Conservation (phyloP, 35 echinoderm and acorn worm genomes). For the Diadema setosum region DNA sequence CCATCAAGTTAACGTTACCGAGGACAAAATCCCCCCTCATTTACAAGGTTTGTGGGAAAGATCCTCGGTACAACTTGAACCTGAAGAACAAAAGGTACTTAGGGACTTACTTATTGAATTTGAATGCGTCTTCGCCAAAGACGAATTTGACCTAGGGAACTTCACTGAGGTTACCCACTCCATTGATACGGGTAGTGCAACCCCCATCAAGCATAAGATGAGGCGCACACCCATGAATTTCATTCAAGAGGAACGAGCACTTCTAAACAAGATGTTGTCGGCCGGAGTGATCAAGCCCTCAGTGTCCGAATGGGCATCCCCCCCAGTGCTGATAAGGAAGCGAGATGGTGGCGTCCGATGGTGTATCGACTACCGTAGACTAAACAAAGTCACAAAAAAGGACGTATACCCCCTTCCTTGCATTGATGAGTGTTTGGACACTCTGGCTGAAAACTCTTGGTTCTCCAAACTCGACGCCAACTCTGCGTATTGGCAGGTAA, state of each 20-base stretch:
- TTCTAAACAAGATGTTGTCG: slow-evolving; percentile 44
- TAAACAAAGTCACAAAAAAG: slow-evolving; percentile 40
- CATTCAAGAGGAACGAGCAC: slow-evolving; percentile 20
- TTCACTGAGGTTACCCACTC: too few species aligned
- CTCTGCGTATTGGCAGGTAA: too few species aligned
- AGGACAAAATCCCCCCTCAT: background rate
- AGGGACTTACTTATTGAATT: background rate
- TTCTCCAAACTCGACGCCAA: too few species aligned
- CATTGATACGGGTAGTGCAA: slow-evolving; percentile 15
- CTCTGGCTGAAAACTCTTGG: too few species aligned
- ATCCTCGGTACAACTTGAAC: background rate
- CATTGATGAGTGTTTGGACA: too few species aligned
- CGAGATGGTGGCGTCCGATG: slow-evolving; percentile 19
- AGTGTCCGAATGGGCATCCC: slow-evolving; percentile 58
- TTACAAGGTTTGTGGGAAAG: slow-evolving; percentile 16
- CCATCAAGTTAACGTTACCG: background rate
- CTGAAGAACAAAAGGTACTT: background rate
- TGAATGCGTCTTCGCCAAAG: slow-evolving; percentile 45
- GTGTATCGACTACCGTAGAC: slow-evolving; percentile 41
- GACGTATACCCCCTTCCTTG: slow-evolving; percentile 21
- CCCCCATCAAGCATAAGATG: slow-evolving; percentile 36
- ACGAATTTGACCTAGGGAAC: slow-evolving; percentile 48
- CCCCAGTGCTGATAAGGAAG: slow-evolving; percentile 40
- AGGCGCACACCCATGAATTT: slow-evolving; percentile 49
- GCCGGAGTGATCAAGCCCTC: slow-evolving; percentile 59